These are phyloP conservation scores for Nephrotoma guestfalica DNA, from an alignment of 2,888 invertebrate genomes.

Conservation along the genomic window DNA sequence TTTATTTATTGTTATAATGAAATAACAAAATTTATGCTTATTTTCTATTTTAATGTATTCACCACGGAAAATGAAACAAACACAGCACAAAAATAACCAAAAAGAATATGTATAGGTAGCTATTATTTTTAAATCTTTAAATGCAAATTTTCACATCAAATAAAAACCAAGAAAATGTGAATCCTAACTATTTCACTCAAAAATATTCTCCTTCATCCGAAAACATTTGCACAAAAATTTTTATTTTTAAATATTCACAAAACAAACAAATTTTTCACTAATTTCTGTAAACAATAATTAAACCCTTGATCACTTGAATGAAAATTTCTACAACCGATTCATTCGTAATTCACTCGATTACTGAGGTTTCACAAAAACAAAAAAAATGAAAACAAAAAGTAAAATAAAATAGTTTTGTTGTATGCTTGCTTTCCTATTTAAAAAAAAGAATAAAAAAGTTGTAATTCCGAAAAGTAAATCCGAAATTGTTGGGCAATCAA, in stretches of 20 bases:
- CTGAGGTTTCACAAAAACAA: neutral
- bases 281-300: neutral
- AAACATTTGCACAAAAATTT: neutral
- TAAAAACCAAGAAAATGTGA: neutral
- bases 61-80: neutral
- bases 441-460: neutral
- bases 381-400: neutral
- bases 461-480: neutral
- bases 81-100: neutral
- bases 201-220: neutral
- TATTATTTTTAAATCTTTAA: neutral
- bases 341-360: neutral
- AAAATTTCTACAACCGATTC: neutral
- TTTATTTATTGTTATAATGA: neutral
- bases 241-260: neutral
- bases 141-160: neutral
- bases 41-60: neutral
- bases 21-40: neutral
- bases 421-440: neutral
- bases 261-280: neutral
- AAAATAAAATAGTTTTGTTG: neutral
- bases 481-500: neutral
- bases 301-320: neutral
- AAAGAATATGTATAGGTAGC: too few relatives aligned
- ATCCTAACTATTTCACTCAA: neutral